A percentile compares a stretch with the other conserved stretches of the same genome.
These are phyloP conservation scores for Tetragnatha versicolor DNA, from an alignment of 1,140 invertebrate species.

Conservation along the genomic window DNA sequence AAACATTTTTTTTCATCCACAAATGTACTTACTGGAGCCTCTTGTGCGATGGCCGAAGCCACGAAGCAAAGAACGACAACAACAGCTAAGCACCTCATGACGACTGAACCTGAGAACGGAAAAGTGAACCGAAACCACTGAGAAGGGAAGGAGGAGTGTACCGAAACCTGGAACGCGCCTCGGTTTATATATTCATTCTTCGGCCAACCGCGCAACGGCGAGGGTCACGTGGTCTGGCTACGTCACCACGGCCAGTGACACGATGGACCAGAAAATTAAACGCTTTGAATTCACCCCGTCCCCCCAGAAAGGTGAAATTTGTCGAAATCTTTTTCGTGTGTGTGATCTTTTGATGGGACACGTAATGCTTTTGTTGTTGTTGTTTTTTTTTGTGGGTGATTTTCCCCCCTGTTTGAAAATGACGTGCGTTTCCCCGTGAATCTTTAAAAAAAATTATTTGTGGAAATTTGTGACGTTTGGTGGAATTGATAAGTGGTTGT, in stretches of 20 bases:
- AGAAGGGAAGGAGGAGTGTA: constrained; percentile 13
- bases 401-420: no score
- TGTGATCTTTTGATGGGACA: no score
- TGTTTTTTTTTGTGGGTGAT: no score
- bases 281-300: constrained; percentile 10
- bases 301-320: no score
- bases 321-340: no score
- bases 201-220: constrained; percentile 19
- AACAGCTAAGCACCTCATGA: constrained; percentile 43
- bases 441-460: no score
- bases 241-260: constrained; percentile 51
- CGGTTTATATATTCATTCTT: constrained; percentile 30
- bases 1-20: no score
- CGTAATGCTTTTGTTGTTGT: no score
- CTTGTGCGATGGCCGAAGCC: constrained; percentile 17
- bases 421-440: no score
- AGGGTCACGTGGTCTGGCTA: not conserved
- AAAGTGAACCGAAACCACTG: not conserved
- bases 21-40: constrained; percentile 24
- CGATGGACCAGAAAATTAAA: constrained; percentile 50
- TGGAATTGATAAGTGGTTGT: no score
- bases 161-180: constrained; percentile 8
- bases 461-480: no score
- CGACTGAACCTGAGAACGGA: not conserved
- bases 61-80: constrained; percentile 29